phyloP scores from a whole-genome alignment of 2,888 invertebrate genomes.

The Dysmachus trigonus region DNA sequence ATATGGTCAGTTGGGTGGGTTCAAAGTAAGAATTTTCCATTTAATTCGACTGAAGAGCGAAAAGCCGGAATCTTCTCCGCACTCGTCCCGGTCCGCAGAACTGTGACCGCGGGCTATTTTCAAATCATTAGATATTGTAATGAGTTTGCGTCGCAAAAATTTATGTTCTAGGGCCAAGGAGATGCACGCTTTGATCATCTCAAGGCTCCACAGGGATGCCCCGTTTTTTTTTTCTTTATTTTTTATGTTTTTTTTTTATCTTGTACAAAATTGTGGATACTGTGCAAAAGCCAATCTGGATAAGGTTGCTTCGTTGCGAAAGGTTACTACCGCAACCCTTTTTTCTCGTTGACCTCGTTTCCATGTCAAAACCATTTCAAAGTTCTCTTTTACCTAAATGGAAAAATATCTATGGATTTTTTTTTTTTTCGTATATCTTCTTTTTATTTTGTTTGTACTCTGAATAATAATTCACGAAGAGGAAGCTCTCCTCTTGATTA shows the following conservation, averaged over 20 bases:
- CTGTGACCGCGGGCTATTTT: constrained; percentile 7
- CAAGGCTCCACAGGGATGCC: neutral
- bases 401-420: constrained; percentile 7
- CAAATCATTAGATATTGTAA: constrained; percentile 30
- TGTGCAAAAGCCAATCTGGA: neutral
- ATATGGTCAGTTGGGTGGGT: neutral
- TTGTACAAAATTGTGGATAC: constrained; percentile 1
- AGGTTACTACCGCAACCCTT: neutral
- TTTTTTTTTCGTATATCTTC: neutral
- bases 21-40: neutral
- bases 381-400: constrained; percentile 5
- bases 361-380: neutral
- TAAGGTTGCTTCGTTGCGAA: neutral
- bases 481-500: neutral
- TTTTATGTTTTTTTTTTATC: neutral
- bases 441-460: neutral
- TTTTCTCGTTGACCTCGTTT: neutral
- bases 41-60: neutral
- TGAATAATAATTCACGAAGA: constrained; percentile 15
- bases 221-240: neutral
- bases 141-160: constrained; percentile 15
- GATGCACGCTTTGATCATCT: neutral
- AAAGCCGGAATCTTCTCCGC: neutral
- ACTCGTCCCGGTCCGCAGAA: neutral
- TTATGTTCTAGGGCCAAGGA: neutral